Conservation (phyloP, 2,113 vertebrate genomes). For the Oostethus manadensis region DNA sequence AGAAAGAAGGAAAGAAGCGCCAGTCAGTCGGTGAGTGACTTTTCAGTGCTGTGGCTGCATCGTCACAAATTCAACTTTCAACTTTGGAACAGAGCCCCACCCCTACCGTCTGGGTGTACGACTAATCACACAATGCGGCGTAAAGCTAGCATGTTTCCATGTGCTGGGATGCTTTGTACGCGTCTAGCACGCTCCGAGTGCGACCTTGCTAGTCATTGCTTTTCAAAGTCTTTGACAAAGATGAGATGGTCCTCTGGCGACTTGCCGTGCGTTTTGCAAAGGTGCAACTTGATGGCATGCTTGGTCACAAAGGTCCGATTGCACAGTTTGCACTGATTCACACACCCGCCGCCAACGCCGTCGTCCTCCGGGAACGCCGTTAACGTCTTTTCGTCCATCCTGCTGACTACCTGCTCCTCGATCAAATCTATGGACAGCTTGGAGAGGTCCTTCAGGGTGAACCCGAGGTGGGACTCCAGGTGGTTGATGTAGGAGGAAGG, state of each 20-base stretch:
- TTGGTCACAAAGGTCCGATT: conserved; percentile 98
- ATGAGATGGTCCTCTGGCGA: conserved; percentile 98
- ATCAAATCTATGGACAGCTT: conserved; percentile 93
- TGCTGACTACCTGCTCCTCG: conserved; percentile 87
- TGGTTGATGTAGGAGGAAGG: conserved; percentile 93
- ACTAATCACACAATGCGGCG: conserved; percentile 40
- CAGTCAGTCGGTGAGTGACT: conserved; percentile 57
- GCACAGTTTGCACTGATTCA: conserved; percentile 97
- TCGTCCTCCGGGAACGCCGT: conserved; percentile 88
- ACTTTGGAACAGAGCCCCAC: conserved; percentile 21
- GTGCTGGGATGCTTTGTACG: conserved; percentile 27
- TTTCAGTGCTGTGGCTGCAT: conserved; percentile 44
- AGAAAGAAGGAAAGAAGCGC: conserved; percentile 48
- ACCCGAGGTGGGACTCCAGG: conserved; percentile 96
- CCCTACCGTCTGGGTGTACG: conserved; percentile 11
- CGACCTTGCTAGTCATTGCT: conserved; percentile 66
- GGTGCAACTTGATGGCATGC: conserved; percentile 98
- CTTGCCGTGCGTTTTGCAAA: conserved; percentile 99
- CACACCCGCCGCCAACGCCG: conserved; percentile 81
- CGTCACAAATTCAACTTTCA: conserved; percentile 26
- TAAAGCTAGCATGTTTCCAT: conserved; percentile 48
- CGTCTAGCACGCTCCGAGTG: conserved; percentile 65
- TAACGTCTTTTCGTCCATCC: conserved; percentile 82
- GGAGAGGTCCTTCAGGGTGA: conserved; percentile 96
- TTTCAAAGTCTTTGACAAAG: conserved; percentile 84